Base-by-base conservation (phyloP, 2,888 invertebrate genomes). In the Cephus rjabovi region DNA sequence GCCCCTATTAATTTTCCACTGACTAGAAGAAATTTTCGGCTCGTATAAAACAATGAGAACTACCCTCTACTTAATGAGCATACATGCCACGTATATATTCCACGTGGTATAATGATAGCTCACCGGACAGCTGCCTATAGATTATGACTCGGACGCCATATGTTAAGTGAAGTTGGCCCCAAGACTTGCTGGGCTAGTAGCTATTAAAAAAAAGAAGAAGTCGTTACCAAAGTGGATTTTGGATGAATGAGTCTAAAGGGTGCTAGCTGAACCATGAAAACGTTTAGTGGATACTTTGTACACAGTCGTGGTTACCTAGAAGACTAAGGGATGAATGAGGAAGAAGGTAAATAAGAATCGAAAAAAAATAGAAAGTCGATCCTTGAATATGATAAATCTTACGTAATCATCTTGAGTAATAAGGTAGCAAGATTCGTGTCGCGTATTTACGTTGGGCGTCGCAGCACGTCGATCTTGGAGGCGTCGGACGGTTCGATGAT, bases 401-500 rank as follows among this genome's bases (percentile, higher is more conserved):
- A 74, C 37, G 33, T 69, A 40, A 70, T 23, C 0, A 23, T 56
- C 23, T 56, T 56, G 23, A 56, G 15, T 9, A 9, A 56, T 56
- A 23, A 23, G 15, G 56, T 56, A 56, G 56, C 23, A 9, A 23
- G 23, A 56, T 56, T 56, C 56, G 9, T 23, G 56, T 56, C 56
- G 56, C 56, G 23, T 56, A 56, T 23, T 56, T 56, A 2, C 56
- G 9, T 56, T 9, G 23, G 0, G 9, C 56, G 56, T 56, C 56
- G 56, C 56, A 56, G 23, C 56, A 56, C 56, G 56, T 56, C 56
- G 56, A 9, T 23, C 56, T 56, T 23, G 23, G 2, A 69, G 79
- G 76, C 33, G 75, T 34, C 75, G 82, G 56, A 76, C 73, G 84
- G 83, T 84, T 78, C 82, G 75, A 73, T 68, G 80, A 81, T 83